Evolutionary conservation across 2,888 invertebrate species (phyloP), one percentile per base, ranked within the genome.

Genomic region (Pseudococcus longispinus): DNA sequence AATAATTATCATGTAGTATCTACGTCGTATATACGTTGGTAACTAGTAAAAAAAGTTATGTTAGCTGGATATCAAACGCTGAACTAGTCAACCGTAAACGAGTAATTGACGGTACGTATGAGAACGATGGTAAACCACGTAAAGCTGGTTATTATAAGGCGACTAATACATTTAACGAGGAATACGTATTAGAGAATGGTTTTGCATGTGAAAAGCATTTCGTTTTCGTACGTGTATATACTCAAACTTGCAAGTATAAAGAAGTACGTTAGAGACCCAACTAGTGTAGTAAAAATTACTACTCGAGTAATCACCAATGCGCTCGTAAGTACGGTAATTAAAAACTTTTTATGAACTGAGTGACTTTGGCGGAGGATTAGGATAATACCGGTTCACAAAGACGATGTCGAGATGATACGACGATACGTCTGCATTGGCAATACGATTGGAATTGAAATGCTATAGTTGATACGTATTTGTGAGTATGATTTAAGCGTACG

Each of bases 41-140:
- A 60, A 60, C 60, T 60, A 60, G 60, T 60, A 60, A 60, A 60
- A n/a, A 70, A 70, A 32, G 70, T 70, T 70, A 70, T 23, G 20
- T 60, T 60, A 60, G 29, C 29, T 29, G 29, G 70, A 70, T 70
- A 70, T 29, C 29, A 29, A 70, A 70, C 70, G 29, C 29, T 70
- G 65, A 70, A 70, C 70, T 70, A 70, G 70, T 70, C 70, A 70
- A 70, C 70, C 70, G 29, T 70, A 70, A 70, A 70, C 70, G n/a
- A 32, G 29, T 70, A 70, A 70, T 70, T 70, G 70, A 29, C 29
- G 29, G 18, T 70, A 70, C 29, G 70, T 70, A 70, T 70, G 29
- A 26, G 32, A 70, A 70, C 70, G 70, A 70, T 70, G 70, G 70
- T 70, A 70, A 29, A 70, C 29, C 29, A 70, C 70, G 26, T 18